Evolutionary conservation across 2,113 vertebrate species (phyloP), one percentile per base, ranked within the genome.

Genomic region (Anhinga rufa): DNA sequence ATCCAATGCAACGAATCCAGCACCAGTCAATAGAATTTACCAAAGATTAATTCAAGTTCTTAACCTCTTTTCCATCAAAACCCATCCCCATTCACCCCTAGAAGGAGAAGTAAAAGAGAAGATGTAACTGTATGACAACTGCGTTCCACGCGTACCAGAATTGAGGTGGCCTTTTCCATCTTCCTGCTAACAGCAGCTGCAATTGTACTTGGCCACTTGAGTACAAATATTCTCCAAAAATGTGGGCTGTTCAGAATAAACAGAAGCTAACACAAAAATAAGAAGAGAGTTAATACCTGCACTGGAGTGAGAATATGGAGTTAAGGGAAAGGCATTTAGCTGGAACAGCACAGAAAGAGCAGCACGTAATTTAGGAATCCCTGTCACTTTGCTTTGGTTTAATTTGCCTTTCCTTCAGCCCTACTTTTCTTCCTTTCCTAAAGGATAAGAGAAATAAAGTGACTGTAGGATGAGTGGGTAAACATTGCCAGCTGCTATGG

Each of bases 161-260:
- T 0, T 7, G 77, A 91, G 66, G 46, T 74, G 88, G 92, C 86
- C 86, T 86, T 68, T 86, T 57, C 88, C 81, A 95, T 81, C 81
- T 94, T 89, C 92, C 74, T 79, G 62, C 89, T 77, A 82, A 62
- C 46, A 93, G 81, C 91, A 87, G 94, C 91, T 95, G 92, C 57
- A 85, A 31, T 76, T 91, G 62, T 31, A 77, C 89, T 95, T 93
- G 88, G 92, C 49, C 75, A 64, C 78, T 80, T 85, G 65, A 91
- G 66, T 48, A 91, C 89, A 85, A 93, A 54, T 7, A 14, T 42
- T 28, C 74, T 95, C 83, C 75, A 92, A 92, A 96, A 80, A 51
- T 3, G 22, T 60, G 65, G 40, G 62, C 52, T 93, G 81, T 36
- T 95, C 62, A 69, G 83, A 92, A 65, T 89, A 93, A 82, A 62